phyloP scores from a whole-genome alignment of 37 sponge, comb jelly and placozoan species.

The Hexactinellida sp. region DNA sequence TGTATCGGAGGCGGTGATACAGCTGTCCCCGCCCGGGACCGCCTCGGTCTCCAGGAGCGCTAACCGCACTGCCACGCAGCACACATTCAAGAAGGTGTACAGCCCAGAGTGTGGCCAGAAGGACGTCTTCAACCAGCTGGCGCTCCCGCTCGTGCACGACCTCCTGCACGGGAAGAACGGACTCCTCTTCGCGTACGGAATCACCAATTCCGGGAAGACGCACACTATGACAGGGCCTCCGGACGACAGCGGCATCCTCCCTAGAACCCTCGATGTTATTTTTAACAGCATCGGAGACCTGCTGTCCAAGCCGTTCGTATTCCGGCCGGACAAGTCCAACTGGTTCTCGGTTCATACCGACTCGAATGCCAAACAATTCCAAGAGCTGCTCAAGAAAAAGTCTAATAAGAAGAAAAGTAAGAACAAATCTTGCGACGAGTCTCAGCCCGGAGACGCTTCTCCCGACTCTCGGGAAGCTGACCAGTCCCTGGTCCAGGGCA shows the following conservation, averaged over 20 bases:
- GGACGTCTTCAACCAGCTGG: constrained; percentile 61
- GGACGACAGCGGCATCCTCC: constrained; percentile 74
- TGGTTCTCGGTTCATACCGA: constrained; percentile 60
- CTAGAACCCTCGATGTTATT: constrained; percentile 75
- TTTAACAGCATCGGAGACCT: constrained; percentile 83
- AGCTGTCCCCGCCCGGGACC: constrained; percentile 46
- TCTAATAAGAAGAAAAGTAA: not conserved
- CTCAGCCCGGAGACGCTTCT: not conserved
- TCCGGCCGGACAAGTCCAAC: constrained; percentile 53
- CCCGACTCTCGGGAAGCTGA: not conserved
- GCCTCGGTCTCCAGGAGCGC: not conserved
- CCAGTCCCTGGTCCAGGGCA: constrained; percentile 20
- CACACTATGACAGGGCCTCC: constrained; percentile 86
- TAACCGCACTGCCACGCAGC: constrained; percentile 26
- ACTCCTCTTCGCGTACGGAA: constrained; percentile 87
- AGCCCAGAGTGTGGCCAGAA: constrained; percentile 37
- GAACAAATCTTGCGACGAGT: not conserved
- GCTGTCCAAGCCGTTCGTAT: constrained; percentile 62
- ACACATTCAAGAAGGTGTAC: constrained; percentile 75
- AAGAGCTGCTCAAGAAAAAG: not conserved
- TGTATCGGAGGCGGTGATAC: constrained; percentile 30
- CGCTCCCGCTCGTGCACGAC: constrained; percentile 71
- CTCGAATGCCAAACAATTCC: constrained; percentile 37
- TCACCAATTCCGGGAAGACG: constrained; percentile 96
- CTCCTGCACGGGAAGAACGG: constrained; percentile 78